Evolutionary conservation across 2,888 invertebrate genomes (phyloP).

Genomic region (Drosophila neoperkinsi): DNA sequence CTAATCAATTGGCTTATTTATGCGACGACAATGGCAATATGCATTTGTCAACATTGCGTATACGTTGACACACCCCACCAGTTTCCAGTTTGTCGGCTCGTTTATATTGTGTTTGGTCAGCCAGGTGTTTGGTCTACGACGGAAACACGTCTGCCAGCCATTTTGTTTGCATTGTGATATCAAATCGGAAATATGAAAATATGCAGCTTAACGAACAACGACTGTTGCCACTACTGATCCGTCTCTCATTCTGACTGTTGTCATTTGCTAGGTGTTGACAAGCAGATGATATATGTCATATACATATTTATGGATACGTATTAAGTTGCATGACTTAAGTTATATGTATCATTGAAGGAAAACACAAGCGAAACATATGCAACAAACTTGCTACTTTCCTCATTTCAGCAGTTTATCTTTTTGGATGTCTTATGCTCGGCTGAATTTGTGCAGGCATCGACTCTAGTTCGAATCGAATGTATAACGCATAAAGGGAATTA

Average conservation of each 20-base stretch:
- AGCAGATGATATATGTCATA: constrained; percentile 47
- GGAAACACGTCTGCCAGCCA: constrained; percentile 79
- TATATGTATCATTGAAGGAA: constrained; percentile 15
- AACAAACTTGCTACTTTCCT: constrained; percentile 45
- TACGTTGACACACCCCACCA: constrained; percentile 5
- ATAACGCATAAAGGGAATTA: constrained; percentile 5
- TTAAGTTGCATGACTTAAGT: constrained; percentile 27
- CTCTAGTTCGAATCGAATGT: constrained; percentile 38
- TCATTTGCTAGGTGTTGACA: constrained; percentile 57
- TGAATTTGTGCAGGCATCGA: constrained; percentile 15
- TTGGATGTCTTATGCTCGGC: constrained; percentile 32
- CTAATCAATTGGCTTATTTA: constrained; percentile 61
- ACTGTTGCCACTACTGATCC: constrained; percentile 7
- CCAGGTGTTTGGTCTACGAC: constrained; percentile 61
- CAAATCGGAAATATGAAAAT: constrained; percentile 80
- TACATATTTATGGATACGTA: constrained; percentile 10
- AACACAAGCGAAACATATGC: constrained; percentile 47
- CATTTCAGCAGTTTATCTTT: constrained; percentile 18
- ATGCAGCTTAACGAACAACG: constrained; percentile 64
- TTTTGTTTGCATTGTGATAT: constrained; percentile 80
- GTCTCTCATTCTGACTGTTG: constrained; percentile 19
- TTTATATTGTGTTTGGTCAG: constrained; percentile 25
- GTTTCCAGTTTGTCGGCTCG: not conserved
- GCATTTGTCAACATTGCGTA: constrained; percentile 38
- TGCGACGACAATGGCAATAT: not conserved